A percentile compares a stretch with the other conserved stretches of the same genome.
Conservation (phyloP, 2,113 vertebrate species). For the Bagarius yarrelli region DNA sequence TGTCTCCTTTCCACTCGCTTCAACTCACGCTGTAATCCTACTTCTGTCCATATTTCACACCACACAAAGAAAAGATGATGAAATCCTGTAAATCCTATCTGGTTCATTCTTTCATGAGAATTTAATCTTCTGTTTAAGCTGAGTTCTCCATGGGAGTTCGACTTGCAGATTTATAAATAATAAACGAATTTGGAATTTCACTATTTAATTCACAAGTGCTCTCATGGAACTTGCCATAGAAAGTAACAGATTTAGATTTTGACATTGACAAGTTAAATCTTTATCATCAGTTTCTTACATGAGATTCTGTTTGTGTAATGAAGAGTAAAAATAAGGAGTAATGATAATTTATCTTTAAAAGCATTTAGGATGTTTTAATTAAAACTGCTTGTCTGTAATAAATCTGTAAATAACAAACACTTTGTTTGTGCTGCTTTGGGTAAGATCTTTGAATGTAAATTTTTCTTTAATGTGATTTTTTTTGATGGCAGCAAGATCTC, state of each 20-base stretch:
- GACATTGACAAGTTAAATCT: constrained; percentile 14
- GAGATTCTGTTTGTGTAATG: constrained; percentile 32
- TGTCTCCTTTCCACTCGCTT: constrained; percentile 2
- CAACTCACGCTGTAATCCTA: constrained; percentile 7
- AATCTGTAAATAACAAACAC: constrained; percentile 6
- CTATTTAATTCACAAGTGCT: background rate
- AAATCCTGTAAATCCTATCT: constrained; percentile 17
- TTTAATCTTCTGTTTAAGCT: background rate
- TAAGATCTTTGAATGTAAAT: background rate
- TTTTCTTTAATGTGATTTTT: background rate
- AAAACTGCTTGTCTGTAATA: constrained; percentile 17
- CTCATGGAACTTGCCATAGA: background rate
- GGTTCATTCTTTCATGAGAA: background rate
- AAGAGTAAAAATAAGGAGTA: constrained; percentile 26
- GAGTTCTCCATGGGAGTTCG: background rate
- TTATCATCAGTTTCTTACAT: constrained; percentile 25
- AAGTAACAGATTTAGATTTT: constrained; percentile 3
- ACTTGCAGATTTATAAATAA: background rate
- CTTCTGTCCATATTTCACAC: constrained; percentile 6
- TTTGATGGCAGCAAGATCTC: background rate
- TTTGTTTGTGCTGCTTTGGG: background rate
- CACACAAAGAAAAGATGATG: background rate
- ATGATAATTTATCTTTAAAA: constrained; percentile 34
- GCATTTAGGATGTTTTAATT: background rate
- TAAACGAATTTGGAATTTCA: background rate